These are phyloP conservation scores for Nasonia longicornis DNA, from an alignment of 1,140 invertebrate genomes.

Conservation along the genomic window DNA sequence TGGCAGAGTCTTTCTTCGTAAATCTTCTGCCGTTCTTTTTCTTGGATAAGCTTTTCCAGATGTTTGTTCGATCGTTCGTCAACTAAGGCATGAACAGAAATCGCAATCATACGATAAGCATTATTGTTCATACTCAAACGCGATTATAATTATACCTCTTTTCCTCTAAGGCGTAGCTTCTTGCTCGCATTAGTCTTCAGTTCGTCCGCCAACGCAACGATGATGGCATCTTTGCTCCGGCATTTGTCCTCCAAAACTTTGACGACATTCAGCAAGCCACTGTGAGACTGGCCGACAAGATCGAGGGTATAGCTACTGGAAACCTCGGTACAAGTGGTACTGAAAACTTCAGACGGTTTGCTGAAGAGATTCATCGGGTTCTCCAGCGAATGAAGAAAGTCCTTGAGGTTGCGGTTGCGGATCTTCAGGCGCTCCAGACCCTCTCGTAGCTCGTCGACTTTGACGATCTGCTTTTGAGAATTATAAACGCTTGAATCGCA, in stretches of 20 bases:
- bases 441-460: constrained; percentile 35
- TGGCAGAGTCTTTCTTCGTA: constrained; percentile 36
- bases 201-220: constrained; percentile 44
- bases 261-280: constrained; percentile 6
- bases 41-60: neutral
- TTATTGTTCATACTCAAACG: no score
- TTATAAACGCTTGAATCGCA: neutral
- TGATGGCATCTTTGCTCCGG: constrained; percentile 47
- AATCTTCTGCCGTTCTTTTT: constrained; percentile 11
- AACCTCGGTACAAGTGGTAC: neutral
- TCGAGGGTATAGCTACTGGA: constrained; percentile 17
- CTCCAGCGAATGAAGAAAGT: constrained; percentile 16
- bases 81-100: constrained; percentile 2
- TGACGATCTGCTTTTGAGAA: neutral
- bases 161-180: neutral
- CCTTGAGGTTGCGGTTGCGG: constrained; percentile 42
- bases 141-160: constrained; percentile 7
- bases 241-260: constrained; percentile 24
- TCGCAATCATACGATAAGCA: no score
- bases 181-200: neutral
- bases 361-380: neutral
- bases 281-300: constrained; percentile 14
- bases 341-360: neutral
- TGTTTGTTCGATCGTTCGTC: neutral
- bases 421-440: constrained; percentile 39